phyloP scores from a whole-genome alignment of 2,113 vertebrate genomes.

The Meriones unguiculatus region DNA sequence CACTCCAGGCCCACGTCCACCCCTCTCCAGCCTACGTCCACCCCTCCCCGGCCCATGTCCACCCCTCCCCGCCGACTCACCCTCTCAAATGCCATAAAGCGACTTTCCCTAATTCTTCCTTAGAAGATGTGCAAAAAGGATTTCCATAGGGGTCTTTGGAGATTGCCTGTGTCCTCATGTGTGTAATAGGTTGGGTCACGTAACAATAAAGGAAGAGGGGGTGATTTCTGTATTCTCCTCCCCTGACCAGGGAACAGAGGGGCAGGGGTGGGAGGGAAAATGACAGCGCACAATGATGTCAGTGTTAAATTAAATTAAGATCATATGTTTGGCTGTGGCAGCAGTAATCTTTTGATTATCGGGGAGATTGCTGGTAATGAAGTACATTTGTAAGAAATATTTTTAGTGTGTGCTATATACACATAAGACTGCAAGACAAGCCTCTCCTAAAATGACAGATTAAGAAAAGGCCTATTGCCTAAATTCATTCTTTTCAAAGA shows the following conservation, averaged over 20 bases:
- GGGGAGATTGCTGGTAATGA: conserved; percentile 66
- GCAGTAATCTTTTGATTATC: conserved; percentile 76
- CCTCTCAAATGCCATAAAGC: conserved; percentile 77
- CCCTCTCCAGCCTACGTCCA: neutral
- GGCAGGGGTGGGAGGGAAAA: conserved; percentile 52
- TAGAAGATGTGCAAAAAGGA: conserved; percentile 87
- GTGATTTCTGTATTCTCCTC: conserved; percentile 75
- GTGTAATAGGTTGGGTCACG: conserved; percentile 87
- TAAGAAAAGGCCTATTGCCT: conserved; percentile 59
- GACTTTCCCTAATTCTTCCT: conserved; percentile 82
- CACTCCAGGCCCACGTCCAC: accelerated
- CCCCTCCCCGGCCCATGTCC: neutral
- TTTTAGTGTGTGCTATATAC: conserved; percentile 65
- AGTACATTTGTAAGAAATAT: conserved; percentile 78
- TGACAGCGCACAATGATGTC: conserved; percentile 77
- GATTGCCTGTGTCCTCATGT: conserved; percentile 88
- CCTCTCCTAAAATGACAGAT: conserved; percentile 71
- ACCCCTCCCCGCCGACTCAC: conserved; percentile 51
- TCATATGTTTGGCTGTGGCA: conserved; percentile 79
- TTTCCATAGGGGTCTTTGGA: conserved; percentile 87
- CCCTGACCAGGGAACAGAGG: conserved; percentile 56
- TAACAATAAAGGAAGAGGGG: conserved; percentile 76
- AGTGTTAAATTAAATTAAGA: conserved; percentile 85
- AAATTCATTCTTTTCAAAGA: conserved; percentile 71
- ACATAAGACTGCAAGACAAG: conserved; percentile 62